phyloP scores from a whole-genome alignment of 2,797 vertebrate genomes.

The Babyrousa celebensis region DNA sequence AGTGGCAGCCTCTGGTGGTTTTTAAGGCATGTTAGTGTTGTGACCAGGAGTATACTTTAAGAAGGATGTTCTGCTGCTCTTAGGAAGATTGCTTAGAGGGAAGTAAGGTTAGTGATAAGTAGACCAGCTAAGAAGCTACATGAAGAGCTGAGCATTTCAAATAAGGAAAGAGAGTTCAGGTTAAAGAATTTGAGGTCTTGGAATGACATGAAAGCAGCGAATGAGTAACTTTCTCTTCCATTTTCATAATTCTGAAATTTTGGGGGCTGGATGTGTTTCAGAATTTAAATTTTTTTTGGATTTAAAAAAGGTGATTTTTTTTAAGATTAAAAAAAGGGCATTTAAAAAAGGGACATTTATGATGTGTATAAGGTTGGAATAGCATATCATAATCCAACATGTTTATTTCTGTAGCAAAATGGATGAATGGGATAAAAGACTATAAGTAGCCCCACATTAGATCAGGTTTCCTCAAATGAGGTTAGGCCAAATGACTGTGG shows the following conservation, averaged over 20 bases:
- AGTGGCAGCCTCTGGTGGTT: not conserved
- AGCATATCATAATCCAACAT: not conserved
- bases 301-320: constrained; percentile 35
- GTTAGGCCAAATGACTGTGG: constrained; percentile 11
- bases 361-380: constrained; percentile 16
- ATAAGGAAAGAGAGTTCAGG: not conserved
- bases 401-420: constrained; percentile 67
- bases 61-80: not conserved
- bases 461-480: constrained; percentile 40
- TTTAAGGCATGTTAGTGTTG: not conserved
- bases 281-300: constrained; percentile 14
- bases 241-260: constrained; percentile 58
- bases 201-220: not conserved
- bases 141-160: not conserved
- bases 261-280: not conserved
- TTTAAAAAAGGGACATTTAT: not conserved
- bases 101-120: not conserved
- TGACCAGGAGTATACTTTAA: not conserved
- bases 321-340: too few species aligned
- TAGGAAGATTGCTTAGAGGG: not conserved
- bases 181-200: not conserved
- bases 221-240: not conserved
- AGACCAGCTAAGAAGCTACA: not conserved
- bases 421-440: constrained; percentile 25
- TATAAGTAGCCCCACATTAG: constrained; percentile 61